Percentiles rank a stretch among this genome's conserved stretches.
Conservation (phyloP, 1,140 invertebrate species). For the Eupristina koningsbergeri region DNA sequence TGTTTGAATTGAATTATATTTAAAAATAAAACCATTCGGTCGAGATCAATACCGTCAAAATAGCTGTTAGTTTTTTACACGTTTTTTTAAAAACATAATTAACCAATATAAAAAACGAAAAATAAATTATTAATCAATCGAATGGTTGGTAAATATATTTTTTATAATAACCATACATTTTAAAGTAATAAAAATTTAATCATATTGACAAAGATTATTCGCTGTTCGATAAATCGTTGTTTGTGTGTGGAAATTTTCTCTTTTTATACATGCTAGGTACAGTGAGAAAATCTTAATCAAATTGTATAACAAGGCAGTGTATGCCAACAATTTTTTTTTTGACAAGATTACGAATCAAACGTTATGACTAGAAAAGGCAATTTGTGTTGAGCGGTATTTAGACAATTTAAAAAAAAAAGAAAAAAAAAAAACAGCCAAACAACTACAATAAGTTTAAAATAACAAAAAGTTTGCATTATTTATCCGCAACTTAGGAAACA, state of each 20-base stretch:
- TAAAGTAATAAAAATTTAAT: slow-evolving; percentile 29
- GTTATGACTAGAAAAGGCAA: slow-evolving; percentile 42
- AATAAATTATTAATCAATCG: slow-evolving; percentile 25
- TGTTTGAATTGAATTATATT: background rate
- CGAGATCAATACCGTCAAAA: slow-evolving; percentile 10
- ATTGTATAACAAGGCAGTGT: slow-evolving; percentile 16
- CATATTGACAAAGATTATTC: slow-evolving; percentile 33
- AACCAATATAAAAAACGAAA: slow-evolving; percentile 11
- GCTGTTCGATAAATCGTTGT: slow-evolving; percentile 12
- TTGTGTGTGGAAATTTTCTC: slow-evolving; percentile 21
- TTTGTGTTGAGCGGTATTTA: background rate
- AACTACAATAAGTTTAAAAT: slow-evolving; percentile 36
- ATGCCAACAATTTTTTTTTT: slow-evolving; percentile 24
- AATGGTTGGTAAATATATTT: slow-evolving; percentile 24
- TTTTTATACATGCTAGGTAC: slow-evolving; percentile 36
- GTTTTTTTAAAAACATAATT: background rate
- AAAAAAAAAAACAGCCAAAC: slow-evolving; percentile 15
- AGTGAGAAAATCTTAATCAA: slow-evolving; percentile 19
- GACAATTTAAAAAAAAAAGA: background rate
- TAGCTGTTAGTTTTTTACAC: background rate
- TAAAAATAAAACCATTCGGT: slow-evolving; percentile 25
- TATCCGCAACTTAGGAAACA: slow-evolving; percentile 30
- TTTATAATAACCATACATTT: slow-evolving; percentile 26
- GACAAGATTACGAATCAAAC: slow-evolving; percentile 13
- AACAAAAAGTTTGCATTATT: slow-evolving; percentile 21